Evolutionary conservation across 2,113 vertebrate genomes (phyloP), one percentile per base, ranked within the genome.

Genomic region (Hippocampus comes): DNA sequence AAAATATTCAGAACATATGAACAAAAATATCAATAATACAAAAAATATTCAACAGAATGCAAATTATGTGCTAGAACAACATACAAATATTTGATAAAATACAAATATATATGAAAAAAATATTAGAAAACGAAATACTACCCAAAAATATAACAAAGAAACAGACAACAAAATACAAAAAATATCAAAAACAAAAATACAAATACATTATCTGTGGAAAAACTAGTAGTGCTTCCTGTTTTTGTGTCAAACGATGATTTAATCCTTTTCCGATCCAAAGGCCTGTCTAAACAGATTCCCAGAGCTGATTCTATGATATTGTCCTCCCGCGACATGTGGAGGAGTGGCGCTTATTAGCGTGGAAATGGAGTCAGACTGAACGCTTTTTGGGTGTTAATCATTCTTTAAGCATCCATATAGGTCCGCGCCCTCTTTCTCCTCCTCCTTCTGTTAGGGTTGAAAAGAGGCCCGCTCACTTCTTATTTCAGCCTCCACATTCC

Each of bases 361-460:
- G 81, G 84, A 82, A 89, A 88, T 81, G 4, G 2, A 57, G 71
- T 65, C 75, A 80, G 73, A 83, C 71, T 84, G 53, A 71, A 63
- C 70, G 55, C 38, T 69, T 77, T 56, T 68, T 61, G 53, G 70
- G 68, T 43, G 79, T 89, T 86, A 86, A 85, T 89, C 84, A 85
- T 42, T 71, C 34, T 53, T 61, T 64, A 65, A 81, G 81, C 86
- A 86, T 84, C 77, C 76, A 80, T 79, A 79, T 63, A 67, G 23
- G 66, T 23, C 2, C 66, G 42, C 63, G 53, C 63, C 63, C 17
- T 60, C 57, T 51, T 34, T 21, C 63, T 74, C 73, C 75, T 75
- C 72, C 20, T 55, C 38, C 65, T 42, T 17, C 49, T 8, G 2
- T 18, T 20, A 17, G 12, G 51, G 48, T 63, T 79, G 73, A 72